A percentile compares a stretch with the other conserved stretches of the same genome.
These are phyloP conservation scores for Phoenicopterus ruber DNA, from an alignment of 2,113 vertebrate genomes.

Conservation along the genomic window DNA sequence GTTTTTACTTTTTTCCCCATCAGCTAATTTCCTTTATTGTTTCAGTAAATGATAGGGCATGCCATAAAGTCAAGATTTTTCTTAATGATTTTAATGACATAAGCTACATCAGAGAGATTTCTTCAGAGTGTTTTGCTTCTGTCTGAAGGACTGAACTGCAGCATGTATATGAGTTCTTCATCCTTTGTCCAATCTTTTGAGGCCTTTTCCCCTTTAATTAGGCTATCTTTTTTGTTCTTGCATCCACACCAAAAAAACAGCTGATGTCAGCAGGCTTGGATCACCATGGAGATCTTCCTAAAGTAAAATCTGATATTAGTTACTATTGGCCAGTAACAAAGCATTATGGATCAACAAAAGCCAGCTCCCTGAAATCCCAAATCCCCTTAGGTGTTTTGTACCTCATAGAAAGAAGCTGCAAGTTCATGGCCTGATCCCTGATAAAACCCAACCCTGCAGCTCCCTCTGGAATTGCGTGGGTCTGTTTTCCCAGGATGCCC, in stretches of 20 bases:
- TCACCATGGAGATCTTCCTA: slow-evolving; percentile 56
- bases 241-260: background rate
- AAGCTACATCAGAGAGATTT: background rate
- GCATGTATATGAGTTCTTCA: background rate
- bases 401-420: background rate
- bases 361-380: background rate
- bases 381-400: background rate
- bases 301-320: slow-evolving; percentile 31
- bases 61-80: background rate
- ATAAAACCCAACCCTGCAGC: background rate
- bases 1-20: background rate
- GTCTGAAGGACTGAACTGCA: background rate
- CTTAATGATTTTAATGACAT: background rate
- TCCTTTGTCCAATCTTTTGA: background rate
- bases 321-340: background rate
- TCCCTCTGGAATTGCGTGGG: background rate
- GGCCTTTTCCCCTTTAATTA: slow-evolving; percentile 12
- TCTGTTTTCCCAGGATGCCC: background rate
- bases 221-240: background rate
- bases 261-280: slow-evolving; percentile 36
- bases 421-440: background rate
- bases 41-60: background rate
- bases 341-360: background rate
- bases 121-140: background rate
- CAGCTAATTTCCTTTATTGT: background rate